Evolutionary conservation across 2,888 invertebrate species (phyloP), one percentile per base, ranked within the genome.

Genomic region (Erebia aethiops): DNA sequence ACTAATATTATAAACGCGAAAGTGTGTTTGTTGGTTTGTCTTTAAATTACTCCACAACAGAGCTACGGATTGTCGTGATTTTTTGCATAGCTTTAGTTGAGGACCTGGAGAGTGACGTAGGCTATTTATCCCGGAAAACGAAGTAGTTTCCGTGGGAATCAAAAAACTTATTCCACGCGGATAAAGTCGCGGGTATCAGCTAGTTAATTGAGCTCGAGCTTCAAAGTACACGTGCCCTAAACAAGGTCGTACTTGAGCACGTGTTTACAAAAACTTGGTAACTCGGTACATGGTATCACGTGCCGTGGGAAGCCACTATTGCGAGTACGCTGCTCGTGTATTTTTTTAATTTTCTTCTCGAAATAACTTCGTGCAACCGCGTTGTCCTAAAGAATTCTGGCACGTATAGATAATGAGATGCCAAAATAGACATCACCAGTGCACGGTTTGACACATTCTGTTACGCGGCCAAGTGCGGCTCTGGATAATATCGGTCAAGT

Each of bases 371-470:
- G 56, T 68, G 67, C 69, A 74, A 75, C 65, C 74, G 71, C 72
- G 71, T 75, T 71, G 72, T 73, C 75, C 74, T 71, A 71, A 74
- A 75, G 76, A 80, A 77, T 77, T 74, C 78, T 79, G 79, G 79
- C 78, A 80, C 79, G 75, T 71, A 69, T 67, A 75, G 77, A 77
- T 79, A 78, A 79, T 78, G 76, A 77, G 78, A 76, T 77, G 74
- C 79, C 71, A 77, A 82, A 82, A 80, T 81, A 82, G 77, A 77
- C 73, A 72, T 66, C 74, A 74, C 74, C 76, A 74, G 76, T 77
- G 77, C 77, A 78, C 77, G 76, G 73, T 78, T 77, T 79, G 80
- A 82, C 81, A 81, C 74, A 79, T 77, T 79, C 77, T 78, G 79
- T 77, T 77, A 74, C 69, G 68, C 78, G 79, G 81, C 81, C 82